Conservation (phyloP, 2,113 vertebrate species). For the Clarias macrocephalus region DNA sequence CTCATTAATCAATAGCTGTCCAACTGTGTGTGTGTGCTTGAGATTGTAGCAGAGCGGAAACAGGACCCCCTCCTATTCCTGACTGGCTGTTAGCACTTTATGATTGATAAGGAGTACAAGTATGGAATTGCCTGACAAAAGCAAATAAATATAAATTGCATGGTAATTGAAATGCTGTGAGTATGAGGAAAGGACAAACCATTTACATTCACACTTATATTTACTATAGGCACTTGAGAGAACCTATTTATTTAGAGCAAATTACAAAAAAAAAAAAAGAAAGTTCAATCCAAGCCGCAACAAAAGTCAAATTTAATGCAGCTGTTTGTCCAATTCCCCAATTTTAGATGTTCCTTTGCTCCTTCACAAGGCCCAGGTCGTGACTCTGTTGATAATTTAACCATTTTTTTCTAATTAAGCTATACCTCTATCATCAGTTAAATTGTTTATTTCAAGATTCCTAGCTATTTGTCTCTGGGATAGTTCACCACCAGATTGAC, state of each 20-base stretch:
- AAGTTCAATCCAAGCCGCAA: neutral
- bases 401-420: no score
- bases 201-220: neutral
- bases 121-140: neutral
- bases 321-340: neutral
- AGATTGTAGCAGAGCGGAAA: slow-evolving; percentile 39
- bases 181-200: neutral
- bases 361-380: no score
- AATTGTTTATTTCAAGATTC: no score
- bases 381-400: no score
- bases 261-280: neutral
- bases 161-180: neutral
- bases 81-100: neutral
- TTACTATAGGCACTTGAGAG: neutral
- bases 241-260: neutral
- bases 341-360: neutral
- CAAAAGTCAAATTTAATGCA: no score
- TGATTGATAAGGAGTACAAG: neutral
- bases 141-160: neutral
- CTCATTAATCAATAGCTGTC: slow-evolving; percentile 6
- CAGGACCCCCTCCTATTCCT: slow-evolving; percentile 21
- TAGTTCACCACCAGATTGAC: no score
- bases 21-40: slow-evolving; percentile 28
- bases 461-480: no score
- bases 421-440: no score